These are phyloP conservation scores for Malurus alboscapulatus DNA, from an alignment of 2,113 vertebrate species.

Conservation along the genomic window DNA sequence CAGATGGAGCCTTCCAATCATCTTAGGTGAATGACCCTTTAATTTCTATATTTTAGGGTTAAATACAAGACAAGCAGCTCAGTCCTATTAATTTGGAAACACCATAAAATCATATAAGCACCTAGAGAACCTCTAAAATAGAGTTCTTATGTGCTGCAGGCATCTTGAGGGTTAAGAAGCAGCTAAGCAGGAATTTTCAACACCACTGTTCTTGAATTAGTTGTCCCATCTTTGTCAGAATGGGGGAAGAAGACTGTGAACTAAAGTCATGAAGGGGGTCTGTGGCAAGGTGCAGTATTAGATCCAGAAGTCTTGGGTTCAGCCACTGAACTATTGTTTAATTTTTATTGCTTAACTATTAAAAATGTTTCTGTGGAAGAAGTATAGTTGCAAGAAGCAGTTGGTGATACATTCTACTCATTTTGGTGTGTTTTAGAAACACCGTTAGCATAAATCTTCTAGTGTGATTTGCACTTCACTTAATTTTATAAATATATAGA, in stretches of 20 bases:
- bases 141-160: neutral
- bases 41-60: neutral
- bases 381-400: conserved; percentile 57
- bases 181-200: conserved; percentile 14
- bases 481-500: conserved; percentile 75
- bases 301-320: neutral
- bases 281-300: neutral
- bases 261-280: neutral
- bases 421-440: conserved; percentile 73
- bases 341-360: conserved; percentile 51
- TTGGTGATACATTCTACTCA: conserved; percentile 69
- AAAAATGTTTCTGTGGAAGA: conserved; percentile 50
- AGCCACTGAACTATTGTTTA: neutral
- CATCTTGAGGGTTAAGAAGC: conserved; percentile 29
- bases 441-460: conserved; percentile 72
- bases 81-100: neutral
- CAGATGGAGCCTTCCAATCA: neutral
- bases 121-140: neutral
- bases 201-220: conserved; percentile 37
- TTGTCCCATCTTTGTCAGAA: neutral
- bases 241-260: neutral
- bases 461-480: conserved; percentile 74
- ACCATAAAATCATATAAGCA: neutral
- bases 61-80: neutral
- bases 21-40: neutral